phyloP scores from a whole-genome alignment of 2,888 invertebrate genomes.

The Bedellia somnulentella region DNA sequence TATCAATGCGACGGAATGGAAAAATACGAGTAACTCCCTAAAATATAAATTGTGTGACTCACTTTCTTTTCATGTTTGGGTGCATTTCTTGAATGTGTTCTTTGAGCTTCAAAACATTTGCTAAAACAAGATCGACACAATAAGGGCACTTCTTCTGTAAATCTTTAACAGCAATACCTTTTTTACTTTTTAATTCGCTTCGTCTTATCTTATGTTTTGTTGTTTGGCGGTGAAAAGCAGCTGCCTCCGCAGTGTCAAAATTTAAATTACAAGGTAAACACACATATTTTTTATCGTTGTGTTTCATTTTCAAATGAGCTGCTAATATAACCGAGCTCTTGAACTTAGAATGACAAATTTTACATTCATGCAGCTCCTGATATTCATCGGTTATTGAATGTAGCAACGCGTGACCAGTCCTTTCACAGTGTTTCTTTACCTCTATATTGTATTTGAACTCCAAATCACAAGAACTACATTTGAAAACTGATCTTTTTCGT shows the following conservation, averaged over 20 bases:
- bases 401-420: conserved; percentile 46
- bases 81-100: conserved; percentile 64
- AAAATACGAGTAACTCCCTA: no score
- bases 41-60: no score
- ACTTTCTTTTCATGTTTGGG: conserved; percentile 66
- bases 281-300: conserved; percentile 62
- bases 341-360: conserved; percentile 60
- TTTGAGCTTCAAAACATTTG: conserved; percentile 60
- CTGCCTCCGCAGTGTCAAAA: conserved; percentile 64
- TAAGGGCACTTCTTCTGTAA: conserved; percentile 61
- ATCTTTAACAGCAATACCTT: conserved; percentile 30
- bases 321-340: conserved; percentile 67
- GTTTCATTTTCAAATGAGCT: conserved; percentile 65
- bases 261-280: conserved; percentile 70
- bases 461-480: conserved; percentile 68
- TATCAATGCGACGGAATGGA: no score
- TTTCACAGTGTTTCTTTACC: conserved; percentile 63
- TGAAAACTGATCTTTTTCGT: conserved; percentile 63
- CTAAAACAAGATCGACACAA: conserved; percentile 51
- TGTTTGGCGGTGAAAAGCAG: conserved; percentile 67
- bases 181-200: conserved; percentile 34
- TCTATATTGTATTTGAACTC: conserved; percentile 77
- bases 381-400: conserved; percentile 66
- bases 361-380: conserved; percentile 66
- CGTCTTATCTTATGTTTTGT: conserved; percentile 65